Conservation (phyloP, 1,140 invertebrate genomes). For the Platorchestia sp. region DNA sequence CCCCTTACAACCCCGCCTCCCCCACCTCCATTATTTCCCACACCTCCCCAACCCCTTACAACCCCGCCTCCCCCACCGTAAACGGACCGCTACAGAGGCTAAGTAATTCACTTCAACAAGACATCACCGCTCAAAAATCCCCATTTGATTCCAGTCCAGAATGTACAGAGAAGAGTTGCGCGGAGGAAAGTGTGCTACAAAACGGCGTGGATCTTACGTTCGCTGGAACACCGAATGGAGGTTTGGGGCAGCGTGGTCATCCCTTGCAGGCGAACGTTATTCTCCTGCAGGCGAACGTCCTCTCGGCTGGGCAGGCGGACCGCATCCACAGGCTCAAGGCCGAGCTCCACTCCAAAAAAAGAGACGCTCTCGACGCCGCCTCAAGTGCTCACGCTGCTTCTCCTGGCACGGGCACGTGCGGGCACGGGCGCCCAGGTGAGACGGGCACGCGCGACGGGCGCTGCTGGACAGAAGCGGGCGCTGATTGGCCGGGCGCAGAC, state of each 20-base stretch:
- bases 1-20: neutral
- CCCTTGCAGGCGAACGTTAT: neutral
- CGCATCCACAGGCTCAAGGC: neutral
- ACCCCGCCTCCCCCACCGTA: no score
- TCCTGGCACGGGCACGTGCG: neutral
- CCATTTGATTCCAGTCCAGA: no score
- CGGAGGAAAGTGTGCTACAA: no score
- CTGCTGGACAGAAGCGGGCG: constrained; percentile 3
- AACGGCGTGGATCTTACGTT: neutral
- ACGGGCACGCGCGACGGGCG: neutral
- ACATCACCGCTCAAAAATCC: no score
- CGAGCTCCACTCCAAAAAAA: constrained; percentile 1
- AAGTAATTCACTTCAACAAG: no score
- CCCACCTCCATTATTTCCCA: neutral
- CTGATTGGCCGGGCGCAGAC: neutral
- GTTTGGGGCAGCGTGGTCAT: neutral
- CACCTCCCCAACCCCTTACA: no score
- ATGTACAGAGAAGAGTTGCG: no score
- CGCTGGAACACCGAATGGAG: neutral
- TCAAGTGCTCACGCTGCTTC: neutral
- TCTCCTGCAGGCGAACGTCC: neutral
- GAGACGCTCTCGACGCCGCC: neutral
- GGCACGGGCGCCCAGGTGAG: neutral
- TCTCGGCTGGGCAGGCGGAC: neutral
- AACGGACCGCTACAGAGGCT: no score